Conservation (phyloP, 2,797 vertebrate genomes). For the Notolabrus celidotus region DNA sequence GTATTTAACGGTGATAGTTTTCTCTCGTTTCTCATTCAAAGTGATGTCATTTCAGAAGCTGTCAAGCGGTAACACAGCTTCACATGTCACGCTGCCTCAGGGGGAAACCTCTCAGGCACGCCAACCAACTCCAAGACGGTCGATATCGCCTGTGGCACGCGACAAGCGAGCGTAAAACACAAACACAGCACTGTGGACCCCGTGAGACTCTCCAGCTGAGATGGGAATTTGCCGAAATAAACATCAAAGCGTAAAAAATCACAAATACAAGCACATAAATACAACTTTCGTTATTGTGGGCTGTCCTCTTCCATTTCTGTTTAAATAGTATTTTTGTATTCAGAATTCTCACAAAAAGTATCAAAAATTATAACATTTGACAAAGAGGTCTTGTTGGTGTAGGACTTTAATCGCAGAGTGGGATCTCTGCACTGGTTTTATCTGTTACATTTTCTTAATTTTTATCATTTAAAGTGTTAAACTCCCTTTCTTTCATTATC, state of each 20-base stretch:
- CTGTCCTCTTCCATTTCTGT: background rate
- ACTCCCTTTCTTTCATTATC: background rate
- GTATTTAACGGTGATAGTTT: background rate
- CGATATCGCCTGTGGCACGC: constrained; percentile 45
- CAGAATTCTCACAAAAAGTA: background rate
- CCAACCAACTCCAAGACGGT: constrained; percentile 48
- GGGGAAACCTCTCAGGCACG: constrained; percentile 51
- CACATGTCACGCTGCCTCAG: constrained; percentile 40
- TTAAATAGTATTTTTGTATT: background rate
- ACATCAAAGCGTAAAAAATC: background rate
- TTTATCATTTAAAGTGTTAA: background rate
- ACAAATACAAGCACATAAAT: background rate
- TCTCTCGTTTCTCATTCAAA: constrained; percentile 8
- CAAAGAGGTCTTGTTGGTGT: background rate
- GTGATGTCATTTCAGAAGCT: constrained; percentile 1
- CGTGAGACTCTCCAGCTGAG: background rate
- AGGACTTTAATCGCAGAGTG: background rate
- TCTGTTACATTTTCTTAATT: constrained; percentile 11
- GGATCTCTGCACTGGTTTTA: background rate
- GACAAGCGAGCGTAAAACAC: constrained; percentile 39
- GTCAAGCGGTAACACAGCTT: constrained; percentile 2
- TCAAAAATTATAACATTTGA: background rate
- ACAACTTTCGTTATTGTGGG: constrained; percentile 15
- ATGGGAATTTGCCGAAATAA: background rate
- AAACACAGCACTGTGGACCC: background rate